phyloP scores from a whole-genome alignment of 2,113 vertebrate species.

The Herpailurus yagouaroundi region DNA sequence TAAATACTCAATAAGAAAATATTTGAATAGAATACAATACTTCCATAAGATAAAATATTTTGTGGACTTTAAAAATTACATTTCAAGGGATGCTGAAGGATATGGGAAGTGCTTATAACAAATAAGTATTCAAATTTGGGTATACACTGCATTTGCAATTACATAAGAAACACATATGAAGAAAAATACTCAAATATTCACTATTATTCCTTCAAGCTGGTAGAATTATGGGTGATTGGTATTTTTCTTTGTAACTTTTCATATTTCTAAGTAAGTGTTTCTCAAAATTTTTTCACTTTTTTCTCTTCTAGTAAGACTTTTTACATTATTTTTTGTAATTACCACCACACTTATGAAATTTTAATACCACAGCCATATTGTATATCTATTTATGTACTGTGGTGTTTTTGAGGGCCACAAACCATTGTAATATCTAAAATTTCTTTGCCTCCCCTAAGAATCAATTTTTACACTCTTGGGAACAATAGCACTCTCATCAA shows the following conservation, averaged over 20 bases:
- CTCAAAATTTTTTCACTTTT: background rate
- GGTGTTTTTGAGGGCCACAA: background rate
- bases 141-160: background rate
- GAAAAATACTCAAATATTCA: slow-evolving; percentile 33
- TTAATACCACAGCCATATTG: background rate
- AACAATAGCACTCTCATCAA: background rate
- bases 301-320: background rate
- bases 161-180: background rate
- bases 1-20: background rate
- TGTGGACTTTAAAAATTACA: background rate
- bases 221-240: background rate
- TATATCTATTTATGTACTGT: background rate
- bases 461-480: background rate
- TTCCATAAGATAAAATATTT: background rate
- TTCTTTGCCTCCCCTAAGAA: background rate
- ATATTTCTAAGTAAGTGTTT: background rate
- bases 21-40: background rate
- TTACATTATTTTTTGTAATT: background rate
- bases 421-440: slow-evolving; percentile 7
- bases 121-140: background rate
- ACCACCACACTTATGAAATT: background rate
- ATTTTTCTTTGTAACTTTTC: slow-evolving; percentile 32
- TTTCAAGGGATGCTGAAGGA: background rate
- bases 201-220: slow-evolving; percentile 2
- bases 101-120: background rate